Evolutionary conservation across 2,113 vertebrate species (phyloP).

Genomic region (Buteo buteo): DNA sequence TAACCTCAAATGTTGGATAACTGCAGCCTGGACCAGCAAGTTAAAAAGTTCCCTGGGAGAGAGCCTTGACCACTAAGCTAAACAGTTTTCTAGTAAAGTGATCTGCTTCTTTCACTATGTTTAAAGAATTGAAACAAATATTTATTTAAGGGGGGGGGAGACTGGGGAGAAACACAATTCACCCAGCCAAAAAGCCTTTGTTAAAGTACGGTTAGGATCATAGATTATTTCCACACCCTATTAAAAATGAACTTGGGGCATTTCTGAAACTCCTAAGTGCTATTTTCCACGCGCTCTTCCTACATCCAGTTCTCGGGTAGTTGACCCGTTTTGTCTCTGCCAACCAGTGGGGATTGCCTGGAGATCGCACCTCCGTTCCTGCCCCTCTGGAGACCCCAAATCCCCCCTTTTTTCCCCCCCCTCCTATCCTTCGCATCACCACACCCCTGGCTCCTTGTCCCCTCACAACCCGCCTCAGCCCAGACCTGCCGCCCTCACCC

Average conservation of each 20-base stretch:
- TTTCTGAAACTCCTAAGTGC: neutral
- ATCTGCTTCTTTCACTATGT: neutral
- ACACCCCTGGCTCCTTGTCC: too few species aligned
- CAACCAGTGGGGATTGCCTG: neutral
- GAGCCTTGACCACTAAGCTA: neutral
- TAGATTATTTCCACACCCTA: neutral
- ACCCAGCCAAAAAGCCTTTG: neutral
- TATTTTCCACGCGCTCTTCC: neutral
- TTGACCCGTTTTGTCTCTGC: neutral
- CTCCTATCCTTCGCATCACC: neutral
- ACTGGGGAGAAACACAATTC: neutral
- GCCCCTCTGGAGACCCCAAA: neutral
- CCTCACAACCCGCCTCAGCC: neutral
- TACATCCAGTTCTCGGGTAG: too few species aligned
- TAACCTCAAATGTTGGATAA: neutral
- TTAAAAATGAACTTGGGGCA: neutral
- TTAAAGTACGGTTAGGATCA: neutral
- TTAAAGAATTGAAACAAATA: conserved; percentile 35
- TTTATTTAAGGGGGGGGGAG: neutral
- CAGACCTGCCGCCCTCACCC: neutral
- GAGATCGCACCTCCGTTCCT: neutral
- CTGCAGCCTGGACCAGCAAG: neutral
- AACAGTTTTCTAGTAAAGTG: neutral
- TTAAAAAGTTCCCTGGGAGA: neutral
- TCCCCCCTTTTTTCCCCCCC: neutral